Conservation (phyloP, 2,113 vertebrate genomes). For the Bubalus kerabau region DNA sequence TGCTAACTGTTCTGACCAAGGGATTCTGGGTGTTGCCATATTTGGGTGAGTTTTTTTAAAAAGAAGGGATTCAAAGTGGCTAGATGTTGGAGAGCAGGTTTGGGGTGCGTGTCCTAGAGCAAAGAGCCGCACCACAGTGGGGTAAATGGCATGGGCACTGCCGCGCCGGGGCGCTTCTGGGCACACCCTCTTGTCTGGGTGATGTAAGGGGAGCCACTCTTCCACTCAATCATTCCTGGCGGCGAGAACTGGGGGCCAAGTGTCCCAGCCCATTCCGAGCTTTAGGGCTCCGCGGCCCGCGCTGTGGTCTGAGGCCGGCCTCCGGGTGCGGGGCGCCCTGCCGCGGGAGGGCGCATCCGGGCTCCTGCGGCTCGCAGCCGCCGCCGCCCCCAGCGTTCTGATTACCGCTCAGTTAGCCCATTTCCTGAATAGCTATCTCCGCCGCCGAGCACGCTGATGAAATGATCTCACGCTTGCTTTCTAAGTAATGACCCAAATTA, state of each 20-base stretch:
- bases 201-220: not conserved
- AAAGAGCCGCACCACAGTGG: not conserved
- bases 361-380: not conserved
- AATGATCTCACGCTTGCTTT: slow-evolving; percentile 91
- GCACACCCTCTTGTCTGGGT: not conserved
- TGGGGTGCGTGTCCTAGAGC: not conserved
- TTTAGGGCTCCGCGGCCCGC: not conserved
- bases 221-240: not conserved
- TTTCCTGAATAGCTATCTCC: slow-evolving; percentile 78
- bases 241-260: not conserved
- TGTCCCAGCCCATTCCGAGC: not conserved
- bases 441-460: slow-evolving; percentile 81
- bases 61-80: not conserved
- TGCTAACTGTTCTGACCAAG: slow-evolving; percentile 21
- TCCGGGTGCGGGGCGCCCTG: not conserved
- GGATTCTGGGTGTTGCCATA: slow-evolving; percentile 45
- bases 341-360: slow-evolving; percentile 50
- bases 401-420: slow-evolving; percentile 67
- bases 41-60: not conserved
- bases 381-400: not conserved
- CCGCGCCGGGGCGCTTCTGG: not conserved
- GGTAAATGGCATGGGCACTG: not conserved
- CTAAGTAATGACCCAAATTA: slow-evolving; percentile 94
- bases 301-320: not conserved
- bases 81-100: not conserved